These are phyloP conservation scores for Dioctria linearis DNA, from an alignment of 2,888 invertebrate genomes.

Conservation along the genomic window DNA sequence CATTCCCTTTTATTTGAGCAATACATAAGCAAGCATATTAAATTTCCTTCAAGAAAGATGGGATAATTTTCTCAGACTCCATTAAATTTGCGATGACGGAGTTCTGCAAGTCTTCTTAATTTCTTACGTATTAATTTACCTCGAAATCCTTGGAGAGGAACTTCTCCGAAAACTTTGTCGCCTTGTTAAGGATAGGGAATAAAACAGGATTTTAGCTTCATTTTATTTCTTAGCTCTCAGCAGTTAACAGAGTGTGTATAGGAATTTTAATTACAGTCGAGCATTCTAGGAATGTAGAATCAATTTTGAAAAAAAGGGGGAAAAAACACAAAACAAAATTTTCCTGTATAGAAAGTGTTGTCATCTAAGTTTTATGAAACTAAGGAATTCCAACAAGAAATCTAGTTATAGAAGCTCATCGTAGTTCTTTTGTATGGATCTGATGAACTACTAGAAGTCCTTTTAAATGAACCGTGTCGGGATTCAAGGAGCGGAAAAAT, in stretches of 20 bases:
- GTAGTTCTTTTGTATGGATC: not conserved
- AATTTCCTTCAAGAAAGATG: too few species aligned
- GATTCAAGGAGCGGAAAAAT: not conserved
- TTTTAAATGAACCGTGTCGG: not conserved
- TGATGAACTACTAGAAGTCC: not conserved
- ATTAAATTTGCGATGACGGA: not conserved
- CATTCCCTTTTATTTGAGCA: too few species aligned
- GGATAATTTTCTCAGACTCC: too few species aligned
- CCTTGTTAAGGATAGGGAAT: constrained; percentile 10
- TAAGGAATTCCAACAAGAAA: not conserved
- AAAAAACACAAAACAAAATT: too few species aligned
- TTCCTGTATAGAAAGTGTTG: not conserved
- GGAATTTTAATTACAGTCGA: constrained; percentile 25
- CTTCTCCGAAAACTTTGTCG: constrained; percentile 12
- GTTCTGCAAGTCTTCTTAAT: constrained; percentile 9
- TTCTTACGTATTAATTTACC: constrained; percentile 29
- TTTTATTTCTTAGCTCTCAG: not conserved
- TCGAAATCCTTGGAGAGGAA: constrained; percentile 10
- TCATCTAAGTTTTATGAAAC: not conserved
- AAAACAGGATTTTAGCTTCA: not conserved
- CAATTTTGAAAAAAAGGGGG: not conserved
- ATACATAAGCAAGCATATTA: too few species aligned
- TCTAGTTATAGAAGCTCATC: not conserved
- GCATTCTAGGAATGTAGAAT: constrained; percentile 12
- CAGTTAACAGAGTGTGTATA: not conserved